Percentiles rank a stretch among this genome's conserved stretches.
Conservation (phyloP, 2,888 invertebrate species). For the Geophilus truncorum region DNA sequence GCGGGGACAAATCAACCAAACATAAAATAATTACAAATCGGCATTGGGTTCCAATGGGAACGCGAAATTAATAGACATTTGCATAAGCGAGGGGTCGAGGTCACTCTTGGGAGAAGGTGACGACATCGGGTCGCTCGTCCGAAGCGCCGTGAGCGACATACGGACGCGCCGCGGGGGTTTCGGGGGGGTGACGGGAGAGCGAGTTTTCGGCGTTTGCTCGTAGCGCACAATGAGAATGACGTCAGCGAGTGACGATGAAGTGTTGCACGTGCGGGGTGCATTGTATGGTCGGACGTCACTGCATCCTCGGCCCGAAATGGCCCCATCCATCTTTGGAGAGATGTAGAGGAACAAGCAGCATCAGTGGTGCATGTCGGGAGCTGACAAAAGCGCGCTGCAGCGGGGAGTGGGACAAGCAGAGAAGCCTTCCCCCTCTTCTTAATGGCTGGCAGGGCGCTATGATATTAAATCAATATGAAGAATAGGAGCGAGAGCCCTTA, state of each 20-base stretch:
- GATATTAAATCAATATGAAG: conserved; percentile 30
- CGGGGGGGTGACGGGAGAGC: not conserved
- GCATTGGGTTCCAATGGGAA: not conserved
- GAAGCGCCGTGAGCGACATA: not conserved
- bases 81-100: not conserved
- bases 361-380: not conserved
- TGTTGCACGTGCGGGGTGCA: not conserved
- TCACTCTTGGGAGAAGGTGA: not conserved
- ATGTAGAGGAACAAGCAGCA: not conserved
- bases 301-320: not conserved
- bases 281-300: not conserved
- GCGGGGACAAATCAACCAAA: not conserved
- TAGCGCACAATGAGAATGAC: not conserved
- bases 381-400: not conserved
- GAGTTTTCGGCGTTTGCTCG: not conserved
- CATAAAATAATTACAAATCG: not conserved
- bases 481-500: conserved; percentile 4
- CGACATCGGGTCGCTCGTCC: not conserved
- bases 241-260: not conserved
- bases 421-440: not conserved
- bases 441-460: not conserved
- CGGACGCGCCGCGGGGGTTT: not conserved
- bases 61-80: not conserved
- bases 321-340: not conserved
- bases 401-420: not conserved